Base-by-base conservation (phyloP, 1,140 invertebrate genomes). In the Schmidtea mediterranea region DNA sequence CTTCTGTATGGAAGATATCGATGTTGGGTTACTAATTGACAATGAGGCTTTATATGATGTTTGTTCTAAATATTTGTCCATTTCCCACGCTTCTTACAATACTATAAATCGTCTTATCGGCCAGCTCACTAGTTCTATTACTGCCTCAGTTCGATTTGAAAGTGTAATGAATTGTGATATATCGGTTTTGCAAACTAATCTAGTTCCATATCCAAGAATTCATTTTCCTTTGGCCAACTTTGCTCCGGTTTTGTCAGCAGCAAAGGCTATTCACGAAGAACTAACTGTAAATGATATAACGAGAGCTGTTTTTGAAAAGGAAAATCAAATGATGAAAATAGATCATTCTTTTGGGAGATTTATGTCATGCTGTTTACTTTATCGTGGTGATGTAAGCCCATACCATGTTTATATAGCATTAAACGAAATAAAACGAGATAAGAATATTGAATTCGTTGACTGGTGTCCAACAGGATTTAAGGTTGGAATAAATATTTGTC, bases 361-460 rank as follows among this genome's bases (percentile, higher is more conserved):
- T 49, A 79, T 82, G 79, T 78, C 79, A 16, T 81, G 78, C 56
- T 82, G 79, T 58, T 76, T 82, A 74, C 68, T 82, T 52, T 82
- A 80, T 67, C 58, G 74, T 51, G 76, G 76, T 9, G 76, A 78
- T 60, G 76, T 78, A 15, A 76, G 18, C 18, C 16, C 46, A 5
- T 21, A n/a, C 9, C n/a, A 24, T 18, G 46, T 48, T 16, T 22
- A 48, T 24, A 48, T 18, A 40, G 46, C 46, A 3, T 22, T 24
- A 12, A 21, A 37, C 13, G 15, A 40, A 12, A 18, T 48, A 23
- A 37, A 40, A 21, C 18, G 18, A 18, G 15, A 15, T n/a, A 40
- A 32, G 15, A 50, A 46, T 38, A 21, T 54, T 40, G 39, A 52
- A 43, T 54, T 54, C 49, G 53, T 54, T 6, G 53, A 54, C 36